Evolutionary conservation across 2,797 vertebrate genomes (phyloP).

Genomic region (Tympanoctomys barrerae): DNA sequence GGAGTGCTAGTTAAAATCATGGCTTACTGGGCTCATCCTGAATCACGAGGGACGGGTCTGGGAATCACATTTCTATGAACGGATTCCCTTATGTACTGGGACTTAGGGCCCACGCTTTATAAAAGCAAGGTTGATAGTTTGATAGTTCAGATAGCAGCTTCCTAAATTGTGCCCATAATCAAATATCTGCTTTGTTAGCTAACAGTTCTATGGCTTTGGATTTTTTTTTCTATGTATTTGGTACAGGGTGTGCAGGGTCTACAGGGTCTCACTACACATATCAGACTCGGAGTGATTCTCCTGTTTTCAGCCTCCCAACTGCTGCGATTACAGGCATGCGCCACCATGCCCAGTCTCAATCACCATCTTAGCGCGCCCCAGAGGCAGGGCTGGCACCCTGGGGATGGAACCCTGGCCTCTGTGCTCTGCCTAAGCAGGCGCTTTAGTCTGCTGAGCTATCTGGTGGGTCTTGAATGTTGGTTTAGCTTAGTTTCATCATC

Average conservation of each 20-base stretch:
- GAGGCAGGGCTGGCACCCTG: too few species aligned
- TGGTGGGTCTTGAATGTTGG: not conserved
- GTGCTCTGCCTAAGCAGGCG: too few species aligned
- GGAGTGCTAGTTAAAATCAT: not conserved
- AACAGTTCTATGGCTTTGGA: not conserved
- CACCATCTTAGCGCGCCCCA: too few species aligned
- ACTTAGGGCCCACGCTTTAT: not conserved
- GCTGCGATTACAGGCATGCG: too few species aligned
- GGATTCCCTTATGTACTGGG: not conserved
- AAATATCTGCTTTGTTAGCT: not conserved
- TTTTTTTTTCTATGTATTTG: too few species aligned
- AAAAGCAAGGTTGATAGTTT: not conserved
- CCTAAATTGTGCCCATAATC: not conserved
- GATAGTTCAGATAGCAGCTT: not conserved
- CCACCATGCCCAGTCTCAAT: too few species aligned
- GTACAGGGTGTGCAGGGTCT: too few species aligned
- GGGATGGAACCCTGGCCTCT: too few species aligned
- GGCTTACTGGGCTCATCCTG: not conserved
- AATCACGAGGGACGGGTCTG: not conserved
- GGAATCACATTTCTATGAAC: not conserved
- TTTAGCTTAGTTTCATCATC: not conserved
- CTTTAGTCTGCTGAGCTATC: too few species aligned
- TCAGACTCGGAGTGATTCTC: too few species aligned
- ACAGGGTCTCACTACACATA: too few species aligned
- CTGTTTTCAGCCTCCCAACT: too few species aligned